Conservation (phyloP, 1,140 invertebrate genomes). For the Mercenaria mercenaria region DNA sequence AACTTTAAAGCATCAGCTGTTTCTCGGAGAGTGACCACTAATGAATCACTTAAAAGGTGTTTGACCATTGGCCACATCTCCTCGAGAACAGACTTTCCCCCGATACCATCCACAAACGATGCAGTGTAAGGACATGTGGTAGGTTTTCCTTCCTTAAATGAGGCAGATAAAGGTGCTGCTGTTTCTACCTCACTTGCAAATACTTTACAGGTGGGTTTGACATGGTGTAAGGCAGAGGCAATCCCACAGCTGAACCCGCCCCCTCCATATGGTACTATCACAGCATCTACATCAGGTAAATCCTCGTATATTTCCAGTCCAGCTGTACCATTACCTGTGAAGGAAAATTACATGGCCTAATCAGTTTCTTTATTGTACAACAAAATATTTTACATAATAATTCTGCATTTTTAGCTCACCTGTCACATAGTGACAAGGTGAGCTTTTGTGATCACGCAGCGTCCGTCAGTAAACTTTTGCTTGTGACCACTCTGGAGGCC, state of each 20-base stretch:
- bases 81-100: conserved; percentile 76
- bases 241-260: conserved; percentile 80
- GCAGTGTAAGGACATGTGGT: conserved; percentile 68
- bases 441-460: too few species aligned
- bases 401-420: too few species aligned
- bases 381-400: too few species aligned
- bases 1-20: conserved; percentile 78
- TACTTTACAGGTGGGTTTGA: conserved; percentile 77
- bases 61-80: conserved; percentile 82
- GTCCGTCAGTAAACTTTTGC: too few species aligned
- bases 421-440: too few species aligned
- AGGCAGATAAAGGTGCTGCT: conserved; percentile 76
- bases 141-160: conserved; percentile 73
- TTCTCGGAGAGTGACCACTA: conserved; percentile 77
- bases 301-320: conserved; percentile 82
- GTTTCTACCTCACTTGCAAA: conserved; percentile 82
- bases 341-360: not conserved
- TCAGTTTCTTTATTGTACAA: not conserved
- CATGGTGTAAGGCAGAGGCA: conserved; percentile 74
- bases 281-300: conserved; percentile 79
- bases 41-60: conserved; percentile 73
- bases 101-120: conserved; percentile 83
- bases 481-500: too few species aligned
- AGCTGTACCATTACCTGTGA: conserved; percentile 82
- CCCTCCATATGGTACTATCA: conserved; percentile 82